These are phyloP conservation scores for Prolemur simus DNA, from an alignment of 2,113 vertebrate genomes.

Conservation along the genomic window DNA sequence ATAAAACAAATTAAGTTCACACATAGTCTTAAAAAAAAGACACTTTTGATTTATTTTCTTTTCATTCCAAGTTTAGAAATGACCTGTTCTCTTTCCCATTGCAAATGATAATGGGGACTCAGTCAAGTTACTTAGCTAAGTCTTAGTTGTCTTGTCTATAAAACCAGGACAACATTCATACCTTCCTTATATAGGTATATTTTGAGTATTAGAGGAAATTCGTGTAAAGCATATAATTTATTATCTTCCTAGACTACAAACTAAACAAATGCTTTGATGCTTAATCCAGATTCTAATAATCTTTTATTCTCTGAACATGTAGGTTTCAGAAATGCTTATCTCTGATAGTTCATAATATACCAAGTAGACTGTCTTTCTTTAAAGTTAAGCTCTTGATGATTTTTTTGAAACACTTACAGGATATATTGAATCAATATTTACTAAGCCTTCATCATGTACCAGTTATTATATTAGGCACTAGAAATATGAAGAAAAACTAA, in stretches of 20 bases:
- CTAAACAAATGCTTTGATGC: not conserved
- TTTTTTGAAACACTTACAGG: not conserved
- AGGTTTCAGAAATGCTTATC: not conserved
- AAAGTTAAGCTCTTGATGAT: not conserved
- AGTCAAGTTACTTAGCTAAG: not conserved
- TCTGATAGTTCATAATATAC: not conserved
- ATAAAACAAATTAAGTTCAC: too few species aligned
- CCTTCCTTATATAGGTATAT: not conserved
- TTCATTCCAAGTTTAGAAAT: not conserved
- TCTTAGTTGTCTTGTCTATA: not conserved
- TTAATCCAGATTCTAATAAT: not conserved
- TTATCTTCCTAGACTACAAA: not conserved
- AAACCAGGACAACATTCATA: not conserved
- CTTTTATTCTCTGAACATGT: not conserved
- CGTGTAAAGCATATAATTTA: not conserved
- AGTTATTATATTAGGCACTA: not conserved
- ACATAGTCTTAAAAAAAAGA: too few species aligned
- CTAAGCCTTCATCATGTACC: not conserved
- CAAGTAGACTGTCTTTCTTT: not conserved
- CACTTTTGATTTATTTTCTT: not conserved
- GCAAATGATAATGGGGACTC: not conserved
- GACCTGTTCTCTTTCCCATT: not conserved
- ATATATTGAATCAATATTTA: not conserved
- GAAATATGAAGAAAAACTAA: conserved; percentile 3
- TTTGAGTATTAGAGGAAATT: not conserved